Conservation (phyloP, 1,140 invertebrate species). For the Lerema accius region DNA sequence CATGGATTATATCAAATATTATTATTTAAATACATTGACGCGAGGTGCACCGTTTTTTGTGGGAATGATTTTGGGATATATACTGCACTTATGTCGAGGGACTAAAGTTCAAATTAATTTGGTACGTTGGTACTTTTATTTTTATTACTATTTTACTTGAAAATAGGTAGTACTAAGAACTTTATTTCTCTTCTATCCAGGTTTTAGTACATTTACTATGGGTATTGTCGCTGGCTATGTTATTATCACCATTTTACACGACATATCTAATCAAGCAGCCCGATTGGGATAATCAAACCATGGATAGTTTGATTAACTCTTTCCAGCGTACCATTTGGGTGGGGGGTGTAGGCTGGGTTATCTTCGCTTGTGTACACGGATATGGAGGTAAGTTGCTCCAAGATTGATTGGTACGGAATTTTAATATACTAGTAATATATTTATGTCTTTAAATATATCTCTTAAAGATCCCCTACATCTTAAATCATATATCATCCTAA, state of each 20-base stretch:
- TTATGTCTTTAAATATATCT: no score
- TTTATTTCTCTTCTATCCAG: no score
- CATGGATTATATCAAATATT: slow-evolving; percentile 34
- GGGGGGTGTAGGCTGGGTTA: slow-evolving; percentile 85
- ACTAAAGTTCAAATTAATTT: slow-evolving; percentile 27
- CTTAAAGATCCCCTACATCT: no score
- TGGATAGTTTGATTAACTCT: slow-evolving; percentile 81
- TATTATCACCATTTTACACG: slow-evolving; percentile 8
- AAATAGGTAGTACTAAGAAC: no score
- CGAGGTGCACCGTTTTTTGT: no score
- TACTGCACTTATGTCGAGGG: no score
- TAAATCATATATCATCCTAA: no score
- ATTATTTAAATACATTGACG: slow-evolving; percentile 53
- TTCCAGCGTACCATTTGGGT: slow-evolving; percentile 85
- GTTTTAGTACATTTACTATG: neutral
- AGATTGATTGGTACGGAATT: no score
- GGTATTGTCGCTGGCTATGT: neutral
- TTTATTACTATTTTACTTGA: neutral
- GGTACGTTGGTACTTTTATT: slow-evolving; percentile 31
- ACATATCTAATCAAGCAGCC: slow-evolving; percentile 36
- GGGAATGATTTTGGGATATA: slow-evolving; percentile 57
- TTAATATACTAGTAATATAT: no score
- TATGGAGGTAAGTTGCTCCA: slow-evolving; percentile 85
- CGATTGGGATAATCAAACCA: slow-evolving; percentile 44
- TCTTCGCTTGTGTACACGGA: slow-evolving; percentile 84